A percentile compares a stretch with the other conserved stretches of the same genome.
These are phyloP conservation scores for Chrysopa pallens DNA, from an alignment of 1,140 invertebrate species.

Conservation along the genomic window DNA sequence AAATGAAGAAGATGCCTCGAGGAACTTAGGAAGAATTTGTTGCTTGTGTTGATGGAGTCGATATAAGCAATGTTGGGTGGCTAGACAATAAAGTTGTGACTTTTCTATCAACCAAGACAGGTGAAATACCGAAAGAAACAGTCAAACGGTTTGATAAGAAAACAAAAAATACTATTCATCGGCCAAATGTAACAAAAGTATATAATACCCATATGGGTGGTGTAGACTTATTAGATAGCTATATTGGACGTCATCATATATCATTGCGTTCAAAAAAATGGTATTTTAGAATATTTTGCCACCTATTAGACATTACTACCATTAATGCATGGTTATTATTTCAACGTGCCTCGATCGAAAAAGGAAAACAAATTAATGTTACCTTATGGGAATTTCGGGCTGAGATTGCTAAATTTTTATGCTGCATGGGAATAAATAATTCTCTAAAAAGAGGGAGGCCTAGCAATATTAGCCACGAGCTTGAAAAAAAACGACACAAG, in stretches of 20 bases:
- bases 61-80: constrained; percentile 13
- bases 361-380: constrained; percentile 1
- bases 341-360: constrained; percentile 12
- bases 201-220: constrained; percentile 18
- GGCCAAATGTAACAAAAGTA: constrained; percentile 12
- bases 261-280: constrained; percentile 11
- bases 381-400: constrained; percentile 15
- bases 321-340: constrained; percentile 12
- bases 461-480: constrained; percentile 8
- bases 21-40: constrained; percentile 16
- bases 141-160: constrained; percentile 1
- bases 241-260: constrained; percentile 8
- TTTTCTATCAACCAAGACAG: constrained; percentile 13
- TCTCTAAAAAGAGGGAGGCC: constrained; percentile 12
- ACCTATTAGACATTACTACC: constrained; percentile 7
- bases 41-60: constrained; percentile 12
- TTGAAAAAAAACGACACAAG: constrained; percentile 10
- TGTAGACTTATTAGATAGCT: constrained; percentile 9
- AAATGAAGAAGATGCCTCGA: constrained; percentile 16
- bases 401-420: constrained; percentile 11
- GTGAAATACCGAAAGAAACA: constrained; percentile 1
- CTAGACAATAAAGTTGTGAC: constrained; percentile 15
- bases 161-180: constrained; percentile 12
- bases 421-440: constrained; percentile 11
- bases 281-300: constrained; percentile 10